These are phyloP conservation scores for Mesorhabditis sp. DNA, from an alignment of 2,888 invertebrate genomes.

Conservation along the genomic window DNA sequence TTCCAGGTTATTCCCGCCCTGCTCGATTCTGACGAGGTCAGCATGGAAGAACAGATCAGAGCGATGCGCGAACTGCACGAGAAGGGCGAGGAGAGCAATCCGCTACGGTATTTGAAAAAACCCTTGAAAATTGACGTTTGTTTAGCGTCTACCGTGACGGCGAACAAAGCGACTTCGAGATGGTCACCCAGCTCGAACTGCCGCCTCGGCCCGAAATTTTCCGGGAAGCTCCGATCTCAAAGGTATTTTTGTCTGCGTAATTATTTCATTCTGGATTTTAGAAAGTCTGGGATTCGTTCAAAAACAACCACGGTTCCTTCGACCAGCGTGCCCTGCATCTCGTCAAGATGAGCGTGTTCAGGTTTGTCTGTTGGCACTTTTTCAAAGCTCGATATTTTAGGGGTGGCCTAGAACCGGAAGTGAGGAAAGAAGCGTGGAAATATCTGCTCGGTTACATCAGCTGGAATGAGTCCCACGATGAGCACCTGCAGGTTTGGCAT, in stretches of 20 bases:
- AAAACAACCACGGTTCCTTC: slow-evolving; percentile 78
- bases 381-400: neutral
- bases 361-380: slow-evolving; percentile 9
- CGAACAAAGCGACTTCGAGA: slow-evolving; percentile 50
- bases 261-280: slow-evolving; percentile 15
- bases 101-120: slow-evolving; percentile 16
- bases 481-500: slow-evolving; percentile 66
- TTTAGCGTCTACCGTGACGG: slow-evolving; percentile 37
- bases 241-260: slow-evolving; percentile 13
- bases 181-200: slow-evolving; percentile 63
- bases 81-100: slow-evolving; percentile 59
- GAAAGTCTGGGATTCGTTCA: slow-evolving; percentile 72
- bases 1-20: slow-evolving; percentile 44
- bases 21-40: slow-evolving; percentile 53
- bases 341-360: slow-evolving; percentile 73
- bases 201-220: slow-evolving; percentile 71
- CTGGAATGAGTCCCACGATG: slow-evolving; percentile 75
- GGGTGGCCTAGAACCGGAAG: slow-evolving; percentile 46
- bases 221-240: slow-evolving; percentile 70
- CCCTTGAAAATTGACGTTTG: neutral
- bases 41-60: slow-evolving; percentile 57
- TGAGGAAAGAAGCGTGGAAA: slow-evolving; percentile 86
- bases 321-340: slow-evolving; percentile 70
- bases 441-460: slow-evolving; percentile 82
- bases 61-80: slow-evolving; percentile 62